Evolutionary conservation across 2,113 vertebrate genomes (phyloP).

Genomic region (Bubo bubo): DNA sequence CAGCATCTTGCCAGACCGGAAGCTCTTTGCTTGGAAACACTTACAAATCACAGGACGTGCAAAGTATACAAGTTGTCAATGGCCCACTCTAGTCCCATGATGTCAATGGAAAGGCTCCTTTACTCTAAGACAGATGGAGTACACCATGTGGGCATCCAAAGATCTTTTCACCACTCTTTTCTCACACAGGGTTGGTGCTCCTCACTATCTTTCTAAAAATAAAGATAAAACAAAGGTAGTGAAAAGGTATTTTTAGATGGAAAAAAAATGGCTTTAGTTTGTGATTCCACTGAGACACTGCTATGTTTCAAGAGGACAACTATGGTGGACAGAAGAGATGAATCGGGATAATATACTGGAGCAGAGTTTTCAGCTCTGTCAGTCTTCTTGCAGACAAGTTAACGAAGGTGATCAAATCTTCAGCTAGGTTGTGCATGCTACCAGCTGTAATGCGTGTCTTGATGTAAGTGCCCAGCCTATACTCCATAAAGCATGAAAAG

Average conservation of each 20-base stretch:
- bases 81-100: neutral
- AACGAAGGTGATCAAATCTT: neutral
- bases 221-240: neutral
- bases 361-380: neutral
- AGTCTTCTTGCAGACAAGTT: neutral
- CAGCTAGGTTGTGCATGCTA: neutral
- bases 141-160: neutral
- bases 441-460: neutral
- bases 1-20: neutral
- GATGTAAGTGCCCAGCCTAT: neutral
- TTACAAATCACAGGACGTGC: neutral
- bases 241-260: neutral
- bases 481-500: neutral
- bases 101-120: neutral
- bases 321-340: neutral
- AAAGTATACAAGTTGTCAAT: neutral
- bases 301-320: neutral
- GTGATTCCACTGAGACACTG: neutral
- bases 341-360: neutral
- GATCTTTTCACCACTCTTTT: neutral
- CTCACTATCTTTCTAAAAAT: neutral
- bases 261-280: neutral
- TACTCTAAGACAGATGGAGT: neutral
- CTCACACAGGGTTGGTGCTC: neutral
- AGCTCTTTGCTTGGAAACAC: neutral